These are phyloP conservation scores for Eutolmus rufibarbis DNA, from an alignment of 2,888 invertebrate species.

Conservation along the genomic window DNA sequence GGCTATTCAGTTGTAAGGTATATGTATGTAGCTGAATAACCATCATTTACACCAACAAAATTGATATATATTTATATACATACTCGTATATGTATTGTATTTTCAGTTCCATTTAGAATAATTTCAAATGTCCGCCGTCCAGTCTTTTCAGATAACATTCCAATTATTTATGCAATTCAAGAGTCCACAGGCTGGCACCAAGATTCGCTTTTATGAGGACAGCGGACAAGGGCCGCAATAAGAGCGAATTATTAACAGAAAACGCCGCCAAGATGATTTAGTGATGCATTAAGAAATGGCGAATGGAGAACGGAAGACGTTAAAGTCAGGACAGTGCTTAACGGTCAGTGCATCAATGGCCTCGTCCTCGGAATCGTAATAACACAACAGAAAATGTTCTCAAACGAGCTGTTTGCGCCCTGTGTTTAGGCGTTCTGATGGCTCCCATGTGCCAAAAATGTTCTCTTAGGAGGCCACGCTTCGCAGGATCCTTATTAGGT, in stretches of 20 bases:
- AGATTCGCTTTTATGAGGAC: neutral
- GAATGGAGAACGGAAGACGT: neutral
- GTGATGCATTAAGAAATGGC: neutral
- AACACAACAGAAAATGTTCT: neutral
- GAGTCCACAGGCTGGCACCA: neutral
- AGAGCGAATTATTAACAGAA: neutral
- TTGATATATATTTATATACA: too few species aligned
- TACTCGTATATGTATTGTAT: neutral
- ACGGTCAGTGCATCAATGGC: slow-evolving; percentile 1
- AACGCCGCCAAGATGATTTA: neutral
- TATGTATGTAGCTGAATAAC: too few species aligned
- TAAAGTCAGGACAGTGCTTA: neutral
- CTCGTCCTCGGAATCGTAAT: neutral
- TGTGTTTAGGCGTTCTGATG: slow-evolving; percentile 15
- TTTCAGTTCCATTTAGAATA: neutral
- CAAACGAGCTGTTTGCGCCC: neutral
- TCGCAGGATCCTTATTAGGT: neutral
- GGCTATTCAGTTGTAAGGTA: too few species aligned
- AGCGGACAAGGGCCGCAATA: neutral
- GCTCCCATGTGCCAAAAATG: slow-evolving; percentile 14
- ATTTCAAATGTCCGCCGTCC: neutral
- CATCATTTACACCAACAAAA: too few species aligned
- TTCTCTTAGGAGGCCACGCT: neutral
- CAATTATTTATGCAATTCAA: neutral
- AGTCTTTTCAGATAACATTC: neutral